These are phyloP conservation scores for Allygus modestus DNA, from an alignment of 2,888 invertebrate species.

Conservation along the genomic window DNA sequence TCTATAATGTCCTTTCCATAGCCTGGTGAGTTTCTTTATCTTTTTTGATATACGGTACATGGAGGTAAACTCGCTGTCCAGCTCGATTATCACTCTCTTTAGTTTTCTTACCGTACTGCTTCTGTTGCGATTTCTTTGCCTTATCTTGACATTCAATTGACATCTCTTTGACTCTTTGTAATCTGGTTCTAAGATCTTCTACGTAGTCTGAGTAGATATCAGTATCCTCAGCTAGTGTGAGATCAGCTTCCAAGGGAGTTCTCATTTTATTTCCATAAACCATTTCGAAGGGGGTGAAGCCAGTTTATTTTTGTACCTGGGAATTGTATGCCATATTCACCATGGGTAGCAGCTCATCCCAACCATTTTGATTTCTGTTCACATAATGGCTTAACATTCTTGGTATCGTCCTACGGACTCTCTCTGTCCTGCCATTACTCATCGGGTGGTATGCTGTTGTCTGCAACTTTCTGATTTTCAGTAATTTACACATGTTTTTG, in stretches of 20 bases:
- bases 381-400: constrained; percentile 72
- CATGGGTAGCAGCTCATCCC: background rate
- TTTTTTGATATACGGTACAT: too few species aligned
- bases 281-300: background rate
- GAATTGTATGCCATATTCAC: background rate
- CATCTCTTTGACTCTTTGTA: too few species aligned
- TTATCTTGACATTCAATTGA: too few species aligned
- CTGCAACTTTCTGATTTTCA: constrained; percentile 44
- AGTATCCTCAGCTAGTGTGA: too few species aligned
- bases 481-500: constrained; percentile 67
- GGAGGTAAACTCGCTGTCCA: too few species aligned
- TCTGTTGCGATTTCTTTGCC: too few species aligned
- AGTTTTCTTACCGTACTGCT: too few species aligned
- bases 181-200: too few species aligned
- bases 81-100: too few species aligned
- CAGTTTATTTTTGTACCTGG: background rate
- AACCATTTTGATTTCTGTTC: constrained; percentile 10
- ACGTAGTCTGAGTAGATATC: background rate
- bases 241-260: too few species aligned
- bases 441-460: constrained; percentile 71
- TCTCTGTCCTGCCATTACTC: constrained; percentile 71
- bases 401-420: constrained; percentile 71
- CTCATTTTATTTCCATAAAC: background rate
- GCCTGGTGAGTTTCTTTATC: too few species aligned
- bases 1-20: too few species aligned